Evolutionary conservation across 2,797 vertebrate species (phyloP), one percentile per base, ranked within the genome.

Genomic region (Tenualosa thibaudeaui): DNA sequence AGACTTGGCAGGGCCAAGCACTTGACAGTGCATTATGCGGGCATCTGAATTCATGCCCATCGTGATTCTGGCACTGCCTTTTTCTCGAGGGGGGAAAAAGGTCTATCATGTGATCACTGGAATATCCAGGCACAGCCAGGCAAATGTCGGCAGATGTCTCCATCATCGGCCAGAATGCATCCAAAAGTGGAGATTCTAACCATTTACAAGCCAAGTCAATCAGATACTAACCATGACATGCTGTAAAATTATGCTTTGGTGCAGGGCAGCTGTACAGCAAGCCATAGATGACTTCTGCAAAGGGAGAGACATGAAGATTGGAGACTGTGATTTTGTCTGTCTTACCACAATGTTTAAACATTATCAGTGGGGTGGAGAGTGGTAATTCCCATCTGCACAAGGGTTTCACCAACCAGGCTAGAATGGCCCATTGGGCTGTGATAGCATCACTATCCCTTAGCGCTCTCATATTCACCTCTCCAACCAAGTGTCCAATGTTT

Each of bases 401-500:
- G 31, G 37, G 1, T 31, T 19, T 78, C 19, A 22, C 40, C 17
- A 43, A 17, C 37, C 40, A 46, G 71, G 71, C 17, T 51, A 9
- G 22, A 46, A 46, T 46, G 71, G 7, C 40, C 71, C 40, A 51
- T 13, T 2, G 37, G 49, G 40, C 13, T 43, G 3, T 82, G 81
- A 86, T 85, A 75, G 46, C 68, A 85, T 87, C 65, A 40, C 82
- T 81, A n/a, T 82, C 82, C 84, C 40, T 9, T 24, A 5, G 58
- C n/a, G n/a, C 58, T 62, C 58, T 78, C 71, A 46, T 22, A 22
- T 46, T 78, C 71, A 78, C 81, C 83, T 88, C 88, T 85, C 81
- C 68, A 9, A 43, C 15, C 62, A 31, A 5, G n/a, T 46, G 87
- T 78, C 81, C 84, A 82, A 87, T 88, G 89, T 89, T 88, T 84